These are phyloP conservation scores for Crotalus tigris DNA, from an alignment of 2,113 vertebrate genomes.

Conservation along the genomic window DNA sequence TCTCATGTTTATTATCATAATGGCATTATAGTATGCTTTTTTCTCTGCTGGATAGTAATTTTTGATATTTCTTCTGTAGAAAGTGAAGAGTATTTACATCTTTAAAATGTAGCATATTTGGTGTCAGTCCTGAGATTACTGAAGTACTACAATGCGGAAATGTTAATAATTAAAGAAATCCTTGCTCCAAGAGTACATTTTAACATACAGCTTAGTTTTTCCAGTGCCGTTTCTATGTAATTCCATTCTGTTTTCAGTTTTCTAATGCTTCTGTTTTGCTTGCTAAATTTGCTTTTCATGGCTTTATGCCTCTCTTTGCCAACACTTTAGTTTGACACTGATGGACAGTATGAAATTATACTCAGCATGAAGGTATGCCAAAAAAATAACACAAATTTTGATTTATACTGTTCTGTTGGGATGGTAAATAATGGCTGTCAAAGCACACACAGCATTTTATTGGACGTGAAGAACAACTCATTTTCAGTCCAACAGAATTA, in stretches of 20 bases:
- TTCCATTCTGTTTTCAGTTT: background rate
- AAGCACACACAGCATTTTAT: background rate
- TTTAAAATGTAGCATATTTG: background rate
- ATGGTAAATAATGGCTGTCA: background rate
- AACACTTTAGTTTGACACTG: constrained; percentile 2
- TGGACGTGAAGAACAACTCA: background rate
- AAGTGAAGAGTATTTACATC: background rate
- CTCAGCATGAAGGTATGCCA: background rate
- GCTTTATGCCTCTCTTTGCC: background rate
- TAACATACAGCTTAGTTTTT: background rate
- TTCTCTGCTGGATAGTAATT: background rate
- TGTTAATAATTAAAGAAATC: background rate
- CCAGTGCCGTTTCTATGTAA: background rate
- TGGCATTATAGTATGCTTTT: background rate
- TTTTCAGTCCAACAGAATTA: background rate
- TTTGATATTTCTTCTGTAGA: background rate
- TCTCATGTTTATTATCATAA: no score
- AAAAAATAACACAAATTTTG: background rate
- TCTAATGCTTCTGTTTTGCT: background rate
- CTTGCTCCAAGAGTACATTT: background rate
- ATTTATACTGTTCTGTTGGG: background rate
- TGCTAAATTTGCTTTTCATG: background rate
- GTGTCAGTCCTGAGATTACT: background rate
- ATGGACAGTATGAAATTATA: constrained; percentile 2
- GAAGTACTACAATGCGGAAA: background rate